Percentiles rank a stretch among this genome's conserved stretches.
Evolutionary conservation across 2,113 vertebrate genomes (phyloP).

Genomic region (Condylura cristata): DNA sequence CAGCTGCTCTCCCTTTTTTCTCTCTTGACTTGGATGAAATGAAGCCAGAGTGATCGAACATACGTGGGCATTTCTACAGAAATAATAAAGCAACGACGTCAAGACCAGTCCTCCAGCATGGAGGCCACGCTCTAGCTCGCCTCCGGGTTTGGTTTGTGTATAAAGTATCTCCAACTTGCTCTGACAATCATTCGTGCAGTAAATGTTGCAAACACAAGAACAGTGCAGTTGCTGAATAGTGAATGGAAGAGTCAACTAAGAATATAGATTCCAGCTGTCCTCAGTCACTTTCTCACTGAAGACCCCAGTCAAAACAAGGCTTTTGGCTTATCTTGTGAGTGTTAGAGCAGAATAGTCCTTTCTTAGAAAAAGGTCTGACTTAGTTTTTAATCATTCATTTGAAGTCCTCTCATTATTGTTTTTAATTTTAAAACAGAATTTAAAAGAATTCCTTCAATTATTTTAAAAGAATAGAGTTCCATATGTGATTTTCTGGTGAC

Average conservation of each 20-base stretch:
- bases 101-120: not conserved
- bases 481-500: conserved; percentile 21
- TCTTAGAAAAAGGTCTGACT: not conserved
- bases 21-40: not conserved
- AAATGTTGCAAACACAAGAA: not conserved
- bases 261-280: conserved; percentile 33
- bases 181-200: not conserved
- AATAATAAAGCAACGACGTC: not conserved
- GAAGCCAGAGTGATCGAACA: not conserved
- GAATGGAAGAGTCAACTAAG: conserved; percentile 49
- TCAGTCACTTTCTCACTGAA: conserved; percentile 14
- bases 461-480: not conserved
- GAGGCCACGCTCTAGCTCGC: not conserved
- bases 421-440: conserved; percentile 16
- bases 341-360: not conserved
- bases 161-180: conserved; percentile 22
- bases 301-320: conserved; percentile 21
- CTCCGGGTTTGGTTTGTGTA: conserved; percentile 45
- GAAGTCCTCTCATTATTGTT: not conserved
- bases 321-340: not conserved
- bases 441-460: conserved; percentile 25
- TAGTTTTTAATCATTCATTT: not conserved
- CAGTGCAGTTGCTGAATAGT: not conserved
- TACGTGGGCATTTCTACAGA: not conserved
- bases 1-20: not conserved